Conservation (phyloP, 1,140 invertebrate genomes). For the Lepidurus apus region DNA sequence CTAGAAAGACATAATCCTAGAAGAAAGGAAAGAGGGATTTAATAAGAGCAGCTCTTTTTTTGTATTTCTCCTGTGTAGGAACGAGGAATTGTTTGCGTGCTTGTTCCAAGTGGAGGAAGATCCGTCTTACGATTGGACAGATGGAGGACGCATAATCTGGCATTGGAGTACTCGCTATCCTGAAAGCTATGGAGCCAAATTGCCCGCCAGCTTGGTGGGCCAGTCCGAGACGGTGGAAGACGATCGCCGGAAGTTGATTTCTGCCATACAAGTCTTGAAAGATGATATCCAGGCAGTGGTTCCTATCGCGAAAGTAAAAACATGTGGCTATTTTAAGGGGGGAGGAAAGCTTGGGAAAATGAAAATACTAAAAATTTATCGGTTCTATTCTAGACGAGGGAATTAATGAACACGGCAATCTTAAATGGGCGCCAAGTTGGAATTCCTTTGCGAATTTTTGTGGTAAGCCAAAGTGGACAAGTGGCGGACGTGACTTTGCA, state of each 20-base stretch:
- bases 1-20: neutral
- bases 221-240: constrained; percentile 50
- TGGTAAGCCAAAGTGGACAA: constrained; percentile 86
- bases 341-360: no score
- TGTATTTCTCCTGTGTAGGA: constrained; percentile 44
- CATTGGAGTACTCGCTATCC: constrained; percentile 28
- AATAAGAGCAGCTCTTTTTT: constrained; percentile 7
- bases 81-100: constrained; percentile 83
- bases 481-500: constrained; percentile 93
- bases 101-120: constrained; percentile 70
- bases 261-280: constrained; percentile 81
- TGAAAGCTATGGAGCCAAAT: constrained; percentile 34
- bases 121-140: constrained; percentile 65
- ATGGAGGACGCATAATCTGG: constrained; percentile 35
- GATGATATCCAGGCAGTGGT: constrained; percentile 90
- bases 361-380: neutral
- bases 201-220: constrained; percentile 43
- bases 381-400: constrained; percentile 71
- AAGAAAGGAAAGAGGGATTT: neutral
- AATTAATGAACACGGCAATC: constrained; percentile 92
- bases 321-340: neutral
- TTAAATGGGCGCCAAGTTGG: constrained; percentile 88
- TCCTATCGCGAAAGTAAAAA: constrained; percentile 82
- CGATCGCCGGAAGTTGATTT: constrained; percentile 64
- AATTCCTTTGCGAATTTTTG: constrained; percentile 90